These are phyloP conservation scores for Mormoops blainvillei DNA, from an alignment of 2,113 vertebrate genomes.

Conservation along the genomic window DNA sequence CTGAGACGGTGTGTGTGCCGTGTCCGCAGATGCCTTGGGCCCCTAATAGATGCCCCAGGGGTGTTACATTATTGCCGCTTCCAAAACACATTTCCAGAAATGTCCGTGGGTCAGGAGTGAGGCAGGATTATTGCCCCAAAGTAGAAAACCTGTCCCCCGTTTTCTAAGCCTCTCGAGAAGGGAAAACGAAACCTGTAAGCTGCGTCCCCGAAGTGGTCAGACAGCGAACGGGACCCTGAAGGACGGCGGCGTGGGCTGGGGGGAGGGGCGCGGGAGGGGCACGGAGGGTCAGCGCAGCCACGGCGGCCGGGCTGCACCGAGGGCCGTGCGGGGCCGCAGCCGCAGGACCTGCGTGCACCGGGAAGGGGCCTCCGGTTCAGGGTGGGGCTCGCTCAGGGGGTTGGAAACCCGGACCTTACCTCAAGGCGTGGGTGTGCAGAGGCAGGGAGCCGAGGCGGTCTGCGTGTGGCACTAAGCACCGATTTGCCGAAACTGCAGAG, in stretches of 20 bases:
- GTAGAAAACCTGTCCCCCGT: not conserved
- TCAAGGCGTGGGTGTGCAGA: not conserved
- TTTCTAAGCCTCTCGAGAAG: not conserved
- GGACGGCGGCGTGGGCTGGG: too few relatives aligned
- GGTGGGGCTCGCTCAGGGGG: too few relatives aligned
- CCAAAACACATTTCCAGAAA: not conserved
- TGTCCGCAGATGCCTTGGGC: not conserved
- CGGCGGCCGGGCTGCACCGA: too few relatives aligned
- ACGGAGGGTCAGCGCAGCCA: accelerated
- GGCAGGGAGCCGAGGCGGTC: not conserved
- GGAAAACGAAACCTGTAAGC: not conserved
- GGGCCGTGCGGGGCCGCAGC: too few relatives aligned
- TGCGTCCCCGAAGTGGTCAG: too few relatives aligned
- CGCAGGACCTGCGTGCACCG: too few relatives aligned
- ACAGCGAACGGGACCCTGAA: too few relatives aligned
- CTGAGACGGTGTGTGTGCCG: accelerated
- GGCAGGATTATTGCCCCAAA: not conserved
- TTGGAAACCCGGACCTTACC: too few relatives aligned
- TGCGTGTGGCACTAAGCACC: not conserved
- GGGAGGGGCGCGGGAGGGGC: too few relatives aligned
- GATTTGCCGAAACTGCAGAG: not conserved
- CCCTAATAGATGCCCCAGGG: not conserved
- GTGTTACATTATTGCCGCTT: not conserved
- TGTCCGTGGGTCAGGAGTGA: not conserved
- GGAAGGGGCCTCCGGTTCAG: too few relatives aligned